Percentiles rank a stretch among this genome's conserved stretches.
phyloP scores from a whole-genome alignment of 1,140 invertebrate species.

The Nylanderia fulva region DNA sequence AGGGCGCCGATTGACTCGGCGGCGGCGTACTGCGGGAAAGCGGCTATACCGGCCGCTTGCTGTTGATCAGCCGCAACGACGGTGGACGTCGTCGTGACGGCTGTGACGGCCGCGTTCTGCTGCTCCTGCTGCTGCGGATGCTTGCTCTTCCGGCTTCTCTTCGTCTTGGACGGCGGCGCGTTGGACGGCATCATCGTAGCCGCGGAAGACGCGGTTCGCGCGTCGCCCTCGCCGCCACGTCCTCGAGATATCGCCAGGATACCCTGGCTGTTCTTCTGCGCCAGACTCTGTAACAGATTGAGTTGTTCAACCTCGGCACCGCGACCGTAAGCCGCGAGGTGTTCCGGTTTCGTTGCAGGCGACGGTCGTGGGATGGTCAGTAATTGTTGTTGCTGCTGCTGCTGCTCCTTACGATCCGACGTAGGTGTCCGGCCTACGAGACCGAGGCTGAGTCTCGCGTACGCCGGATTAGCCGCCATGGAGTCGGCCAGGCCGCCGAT shows the following conservation, averaged over 20 bases:
- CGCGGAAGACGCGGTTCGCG: slow-evolving; percentile 17
- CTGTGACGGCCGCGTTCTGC: slow-evolving; percentile 66
- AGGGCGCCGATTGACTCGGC: slow-evolving; percentile 78
- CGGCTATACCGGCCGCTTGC: slow-evolving; percentile 66
- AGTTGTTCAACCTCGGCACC: slow-evolving; percentile 81
- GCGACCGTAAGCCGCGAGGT: slow-evolving; percentile 77
- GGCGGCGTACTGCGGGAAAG: slow-evolving; percentile 77
- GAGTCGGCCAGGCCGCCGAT: slow-evolving; percentile 78
- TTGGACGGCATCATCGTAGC: slow-evolving; percentile 33
- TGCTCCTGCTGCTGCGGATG: slow-evolving; percentile 75
- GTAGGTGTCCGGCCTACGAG: slow-evolving; percentile 77
- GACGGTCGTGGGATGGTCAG: slow-evolving; percentile 80
- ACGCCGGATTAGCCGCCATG: slow-evolving; percentile 78
- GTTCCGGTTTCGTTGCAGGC: slow-evolving; percentile 76
- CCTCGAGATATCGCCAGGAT: slow-evolving; percentile 75
- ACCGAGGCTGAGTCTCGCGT: slow-evolving; percentile 80
- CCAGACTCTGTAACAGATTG: slow-evolving; percentile 81
- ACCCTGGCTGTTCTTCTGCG: slow-evolving; percentile 75
- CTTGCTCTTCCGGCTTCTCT: slow-evolving; percentile 81
- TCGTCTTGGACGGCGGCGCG: slow-evolving; percentile 71
- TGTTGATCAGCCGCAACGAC: slow-evolving; percentile 68
- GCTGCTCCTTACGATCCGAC: slow-evolving; percentile 77
- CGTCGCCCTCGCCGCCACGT: slow-evolving; percentile 62
- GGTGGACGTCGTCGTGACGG: slow-evolving; percentile 54
- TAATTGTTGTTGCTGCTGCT: slow-evolving; percentile 79